Conservation (phyloP, 2,888 invertebrate species). For the Copidosoma aretas region DNA sequence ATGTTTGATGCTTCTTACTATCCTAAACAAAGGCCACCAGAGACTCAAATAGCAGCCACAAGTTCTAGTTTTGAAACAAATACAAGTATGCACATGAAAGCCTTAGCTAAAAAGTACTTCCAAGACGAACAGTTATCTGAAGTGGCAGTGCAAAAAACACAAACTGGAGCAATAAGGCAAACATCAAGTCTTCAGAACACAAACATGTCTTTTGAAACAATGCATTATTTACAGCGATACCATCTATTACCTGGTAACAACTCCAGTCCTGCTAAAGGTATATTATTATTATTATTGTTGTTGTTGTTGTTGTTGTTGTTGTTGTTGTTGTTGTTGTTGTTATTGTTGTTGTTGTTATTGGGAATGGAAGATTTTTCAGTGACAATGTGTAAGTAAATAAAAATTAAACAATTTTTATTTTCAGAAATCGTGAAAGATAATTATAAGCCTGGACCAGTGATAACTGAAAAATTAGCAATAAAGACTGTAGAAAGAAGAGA, state of each 20-base stretch:
- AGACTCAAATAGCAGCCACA: slow-evolving; percentile 49
- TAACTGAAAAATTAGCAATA: slow-evolving; percentile 27
- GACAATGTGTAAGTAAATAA: slow-evolving; percentile 21
- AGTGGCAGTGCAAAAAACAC: slow-evolving; percentile 53
- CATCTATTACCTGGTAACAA: slow-evolving; percentile 66
- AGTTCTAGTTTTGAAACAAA: slow-evolving; percentile 59
- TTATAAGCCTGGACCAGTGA: slow-evolving; percentile 11
- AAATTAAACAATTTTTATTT: slow-evolving; percentile 9
- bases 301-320: background rate
- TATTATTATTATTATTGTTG: background rate
- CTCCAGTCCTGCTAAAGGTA: slow-evolving; percentile 47
- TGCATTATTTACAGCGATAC: slow-evolving; percentile 75
- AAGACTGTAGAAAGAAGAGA: slow-evolving; percentile 37
- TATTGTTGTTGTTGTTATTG: background rate
- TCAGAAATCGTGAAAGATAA: slow-evolving; percentile 31
- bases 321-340: background rate
- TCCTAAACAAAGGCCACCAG: slow-evolving; percentile 51
- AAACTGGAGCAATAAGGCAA: slow-evolving; percentile 52
- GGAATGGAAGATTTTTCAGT: no score
- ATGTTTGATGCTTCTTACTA: slow-evolving; percentile 55
- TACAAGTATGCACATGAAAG: slow-evolving; percentile 67
- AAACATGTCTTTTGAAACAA: slow-evolving; percentile 76
- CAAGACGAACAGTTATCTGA: slow-evolving; percentile 64
- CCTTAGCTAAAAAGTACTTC: slow-evolving; percentile 67
- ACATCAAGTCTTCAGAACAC: slow-evolving; percentile 57